These are phyloP conservation scores for Stylophora pistillata DNA, from an alignment of 64 coral and sea anemone species.

Conservation along the genomic window DNA sequence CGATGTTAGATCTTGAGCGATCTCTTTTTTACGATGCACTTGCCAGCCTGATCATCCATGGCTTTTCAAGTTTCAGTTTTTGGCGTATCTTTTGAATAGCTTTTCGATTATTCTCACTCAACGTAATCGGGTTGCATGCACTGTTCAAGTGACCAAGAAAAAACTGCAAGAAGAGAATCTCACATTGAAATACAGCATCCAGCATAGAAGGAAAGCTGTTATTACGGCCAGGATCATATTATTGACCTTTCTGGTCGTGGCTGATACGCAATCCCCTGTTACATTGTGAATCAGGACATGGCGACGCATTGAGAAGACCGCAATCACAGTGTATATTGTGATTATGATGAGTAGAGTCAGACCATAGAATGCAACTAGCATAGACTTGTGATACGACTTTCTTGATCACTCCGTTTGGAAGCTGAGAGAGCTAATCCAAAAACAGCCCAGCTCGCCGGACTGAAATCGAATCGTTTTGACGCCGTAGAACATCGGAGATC, in stretches of 20 bases:
- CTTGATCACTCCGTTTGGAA: not conserved
- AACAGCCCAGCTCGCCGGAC: not conserved
- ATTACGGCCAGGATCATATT: not conserved
- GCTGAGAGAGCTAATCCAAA: not conserved
- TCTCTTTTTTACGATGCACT: not conserved
- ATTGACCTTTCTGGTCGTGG: not conserved
- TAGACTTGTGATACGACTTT: not conserved
- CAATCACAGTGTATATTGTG: not conserved
- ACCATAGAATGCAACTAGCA: constrained; percentile 5
- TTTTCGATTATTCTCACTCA: constrained; percentile 10
- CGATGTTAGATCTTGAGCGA: not conserved
- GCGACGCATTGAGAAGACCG: not conserved
- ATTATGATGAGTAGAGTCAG: not conserved
- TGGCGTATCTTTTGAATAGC: not conserved
- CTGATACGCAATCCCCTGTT: not conserved
- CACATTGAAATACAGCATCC: constrained; percentile 23
- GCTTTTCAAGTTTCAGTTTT: not conserved
- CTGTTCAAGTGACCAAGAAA: not conserved
- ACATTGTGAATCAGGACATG: not conserved
- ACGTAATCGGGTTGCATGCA: constrained; percentile 12
- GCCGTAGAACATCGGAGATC: constrained; percentile 17
- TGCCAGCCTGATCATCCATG: not conserved
- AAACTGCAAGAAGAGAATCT: not conserved
- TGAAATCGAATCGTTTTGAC: constrained; percentile 1
- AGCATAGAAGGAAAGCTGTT: constrained; percentile 13